These are phyloP conservation scores for Acanthopagrus latus DNA, from an alignment of 2,797 vertebrate genomes.

Conservation along the genomic window DNA sequence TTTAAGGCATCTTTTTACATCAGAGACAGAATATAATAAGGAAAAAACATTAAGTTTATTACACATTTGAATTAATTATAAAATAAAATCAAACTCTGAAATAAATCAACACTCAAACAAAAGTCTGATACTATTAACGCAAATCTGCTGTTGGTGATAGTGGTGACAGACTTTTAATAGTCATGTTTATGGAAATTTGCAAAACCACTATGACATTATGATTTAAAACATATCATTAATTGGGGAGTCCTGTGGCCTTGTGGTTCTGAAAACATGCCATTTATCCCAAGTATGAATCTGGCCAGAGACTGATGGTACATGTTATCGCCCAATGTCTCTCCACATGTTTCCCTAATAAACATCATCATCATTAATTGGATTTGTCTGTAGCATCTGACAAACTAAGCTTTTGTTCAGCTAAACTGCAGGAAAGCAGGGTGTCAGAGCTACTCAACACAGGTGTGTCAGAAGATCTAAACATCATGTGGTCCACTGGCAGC, in stretches of 20 bases:
- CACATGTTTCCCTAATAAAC: background rate
- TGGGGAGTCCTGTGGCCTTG: slow-evolving; percentile 9
- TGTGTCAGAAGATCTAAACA: background rate
- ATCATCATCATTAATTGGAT: background rate
- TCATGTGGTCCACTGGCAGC: background rate
- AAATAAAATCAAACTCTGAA: slow-evolving; percentile 6
- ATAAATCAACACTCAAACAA: slow-evolving; percentile 26
- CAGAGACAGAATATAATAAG: background rate
- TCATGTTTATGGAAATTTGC: slow-evolving; percentile 31
- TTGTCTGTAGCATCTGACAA: background rate
- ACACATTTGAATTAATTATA: background rate
- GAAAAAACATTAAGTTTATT: background rate
- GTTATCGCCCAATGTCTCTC: too few relatives aligned
- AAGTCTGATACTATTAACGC: slow-evolving; percentile 12
- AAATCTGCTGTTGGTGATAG: slow-evolving; percentile 14
- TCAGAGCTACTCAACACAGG: background rate
- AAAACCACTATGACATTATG: slow-evolving; percentile 40
- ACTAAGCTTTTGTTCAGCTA: background rate
- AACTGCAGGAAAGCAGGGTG: too few relatives aligned
- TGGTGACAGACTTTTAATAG: slow-evolving; percentile 36
- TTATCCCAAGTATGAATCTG: slow-evolving; percentile 5
- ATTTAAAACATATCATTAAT: slow-evolving; percentile 50
- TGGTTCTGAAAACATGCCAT: slow-evolving; percentile 24
- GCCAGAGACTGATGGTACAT: background rate
- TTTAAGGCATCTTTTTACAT: background rate